Conservation (phyloP, 2,113 vertebrate genomes). For the Ceyx melanurus region DNA sequence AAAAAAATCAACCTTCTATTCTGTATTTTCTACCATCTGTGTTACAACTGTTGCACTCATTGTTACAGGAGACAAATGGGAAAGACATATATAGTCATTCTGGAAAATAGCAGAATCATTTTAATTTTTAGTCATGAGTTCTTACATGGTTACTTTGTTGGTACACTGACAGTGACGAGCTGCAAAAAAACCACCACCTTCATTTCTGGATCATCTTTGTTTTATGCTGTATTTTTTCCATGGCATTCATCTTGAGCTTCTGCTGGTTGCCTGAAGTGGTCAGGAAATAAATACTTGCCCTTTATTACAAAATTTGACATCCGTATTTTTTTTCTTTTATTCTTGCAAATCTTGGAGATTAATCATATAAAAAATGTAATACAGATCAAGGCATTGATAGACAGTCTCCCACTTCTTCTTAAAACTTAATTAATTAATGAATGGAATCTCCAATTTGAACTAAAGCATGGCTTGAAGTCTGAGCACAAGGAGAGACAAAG, state of each 20-base stretch:
- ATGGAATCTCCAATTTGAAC: neutral
- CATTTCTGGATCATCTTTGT: neutral
- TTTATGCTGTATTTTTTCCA: neutral
- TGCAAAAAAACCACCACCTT: neutral
- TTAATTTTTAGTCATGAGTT: neutral
- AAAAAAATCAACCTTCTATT: neutral
- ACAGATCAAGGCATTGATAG: neutral
- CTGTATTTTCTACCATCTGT: neutral
- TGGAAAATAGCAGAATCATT: neutral
- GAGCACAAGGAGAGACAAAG: neutral
- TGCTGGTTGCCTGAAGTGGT: neutral
- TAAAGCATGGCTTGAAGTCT: neutral
- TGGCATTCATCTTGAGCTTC: neutral
- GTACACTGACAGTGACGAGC: neutral
- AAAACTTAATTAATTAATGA: neutral
- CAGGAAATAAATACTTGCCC: neutral
- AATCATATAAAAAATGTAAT: neutral
- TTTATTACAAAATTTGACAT: neutral
- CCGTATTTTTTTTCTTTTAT: neutral
- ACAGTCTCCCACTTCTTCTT: neutral
- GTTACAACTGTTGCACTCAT: neutral
- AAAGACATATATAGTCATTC: neutral
- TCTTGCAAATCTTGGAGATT: neutral
- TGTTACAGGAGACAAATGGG: neutral
- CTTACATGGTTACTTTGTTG: neutral